Evolutionary conservation across 1,140 invertebrate genomes (phyloP).

Genomic region (Philotrypesis tridentata): DNA sequence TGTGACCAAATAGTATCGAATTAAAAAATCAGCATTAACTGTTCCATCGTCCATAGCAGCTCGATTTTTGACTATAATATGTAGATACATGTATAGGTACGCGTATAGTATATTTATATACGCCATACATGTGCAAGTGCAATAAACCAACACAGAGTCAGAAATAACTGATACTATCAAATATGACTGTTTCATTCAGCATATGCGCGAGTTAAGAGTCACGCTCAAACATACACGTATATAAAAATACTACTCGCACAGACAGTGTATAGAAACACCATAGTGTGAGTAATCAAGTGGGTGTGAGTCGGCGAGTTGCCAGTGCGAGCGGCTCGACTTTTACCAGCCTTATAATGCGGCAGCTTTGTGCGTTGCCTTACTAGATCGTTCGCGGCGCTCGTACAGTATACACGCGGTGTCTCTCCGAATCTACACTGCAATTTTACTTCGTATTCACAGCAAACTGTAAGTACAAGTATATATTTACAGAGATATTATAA

Average conservation of each 20-base stretch:
- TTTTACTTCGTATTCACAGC: not conserved
- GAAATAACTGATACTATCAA: not conserved
- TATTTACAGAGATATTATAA: too few relatives aligned
- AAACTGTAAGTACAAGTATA: not conserved
- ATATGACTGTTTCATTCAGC: not conserved
- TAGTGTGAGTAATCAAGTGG: too few relatives aligned
- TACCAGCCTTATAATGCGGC: constrained; percentile 14
- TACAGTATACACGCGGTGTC: not conserved
- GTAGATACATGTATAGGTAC: too few relatives aligned
- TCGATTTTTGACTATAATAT: too few relatives aligned
- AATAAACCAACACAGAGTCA: too few relatives aligned
- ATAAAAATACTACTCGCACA: not conserved
- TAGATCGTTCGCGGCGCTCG: constrained; percentile 17
- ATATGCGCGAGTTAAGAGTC: not conserved
- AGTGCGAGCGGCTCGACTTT: not conserved
- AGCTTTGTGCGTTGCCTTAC: not conserved
- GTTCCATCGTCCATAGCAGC: too few relatives aligned
- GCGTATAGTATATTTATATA: too few relatives aligned
- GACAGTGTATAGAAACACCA: too few relatives aligned
- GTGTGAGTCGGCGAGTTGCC: not conserved
- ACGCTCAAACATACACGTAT: not conserved
- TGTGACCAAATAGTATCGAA: too few relatives aligned
- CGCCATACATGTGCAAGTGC: too few relatives aligned
- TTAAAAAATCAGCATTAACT: too few relatives aligned
- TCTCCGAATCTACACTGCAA: not conserved